Evolutionary conservation across 2,113 vertebrate species (phyloP), one percentile per base, ranked within the genome.

Genomic region (Chitala chitala): DNA sequence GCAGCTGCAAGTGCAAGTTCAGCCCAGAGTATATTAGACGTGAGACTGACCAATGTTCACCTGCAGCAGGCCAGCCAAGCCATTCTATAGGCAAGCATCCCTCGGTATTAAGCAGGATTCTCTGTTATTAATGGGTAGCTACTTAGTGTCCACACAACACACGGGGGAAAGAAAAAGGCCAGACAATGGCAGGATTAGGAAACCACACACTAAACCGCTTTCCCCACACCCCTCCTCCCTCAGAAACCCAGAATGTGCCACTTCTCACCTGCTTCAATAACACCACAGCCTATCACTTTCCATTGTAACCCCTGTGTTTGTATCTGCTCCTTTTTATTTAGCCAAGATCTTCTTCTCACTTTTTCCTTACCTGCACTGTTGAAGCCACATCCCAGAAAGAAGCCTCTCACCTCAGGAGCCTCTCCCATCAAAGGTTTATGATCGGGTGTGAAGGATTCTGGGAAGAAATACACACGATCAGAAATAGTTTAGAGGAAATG

Each of bases 361-460:
- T 59, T 13, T 17, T 15, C 22, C 91, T 86, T 87, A 96, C 97
- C 97, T 0, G 96, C 96, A 0, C 97, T 99, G 88, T 99, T 99
- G 89, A 99, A 98, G 74, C 97, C 97, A 0, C 97, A 99, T 76
- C 96, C 97, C 1, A 99, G 86, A 84, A 96, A 99, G 87, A 94
- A 99, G 0, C 97, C 97, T 40, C 96, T 83, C 61, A 98, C 91
- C 29, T 98, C 97, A 0, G 97, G 96, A 0, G 94, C 91, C 80
- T 99, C 97, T 7, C 97, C 97, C 93, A 99, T 93, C 72, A 99
- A 89, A 0, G 97, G 96, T 66, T 98, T 99, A 78, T 99, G 97
- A 83, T 99, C 97, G 0, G 96, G 94, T 0, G 97, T 99, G 82
- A 98, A 99, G 0, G 96, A 98, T 76, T 99, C 97, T 99, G 78